These are phyloP conservation scores for Odontocerum albicorne DNA, from an alignment of 2,888 invertebrate species.

Conservation along the genomic window DNA sequence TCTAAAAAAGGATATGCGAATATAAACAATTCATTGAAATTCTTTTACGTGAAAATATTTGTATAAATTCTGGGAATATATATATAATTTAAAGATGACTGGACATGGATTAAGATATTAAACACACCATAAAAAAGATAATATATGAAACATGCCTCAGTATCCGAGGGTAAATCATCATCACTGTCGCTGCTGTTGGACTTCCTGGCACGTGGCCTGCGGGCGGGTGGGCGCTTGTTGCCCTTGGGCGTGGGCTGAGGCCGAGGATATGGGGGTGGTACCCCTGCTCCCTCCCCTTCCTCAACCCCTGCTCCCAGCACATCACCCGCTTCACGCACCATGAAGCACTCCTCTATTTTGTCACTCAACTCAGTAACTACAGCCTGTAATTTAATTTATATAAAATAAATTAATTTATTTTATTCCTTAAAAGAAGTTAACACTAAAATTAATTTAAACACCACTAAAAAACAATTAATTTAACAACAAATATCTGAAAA, in stretches of 20 bases:
- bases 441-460: too few relatives aligned
- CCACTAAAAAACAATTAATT: too few relatives aligned
- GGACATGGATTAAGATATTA: too few relatives aligned
- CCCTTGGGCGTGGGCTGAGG: not conserved
- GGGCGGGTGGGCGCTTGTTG: constrained; percentile 4
- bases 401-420: too few relatives aligned
- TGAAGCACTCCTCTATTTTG: constrained; percentile 65
- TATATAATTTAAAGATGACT: too few relatives aligned
- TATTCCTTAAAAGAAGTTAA: too few relatives aligned
- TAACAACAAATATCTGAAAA: too few relatives aligned
- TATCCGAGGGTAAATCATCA: constrained; percentile 40
- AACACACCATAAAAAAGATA: too few relatives aligned
- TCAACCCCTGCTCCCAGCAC: constrained; percentile 24
- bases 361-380: constrained; percentile 68
- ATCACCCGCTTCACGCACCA: constrained; percentile 48
- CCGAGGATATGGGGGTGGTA: constrained; percentile 29
- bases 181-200: constrained; percentile 41
- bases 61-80: too few relatives aligned
- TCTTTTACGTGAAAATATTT: too few relatives aligned
- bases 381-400: constrained; percentile 50
- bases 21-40: too few relatives aligned
- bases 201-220: constrained; percentile 42
- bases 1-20: too few relatives aligned
- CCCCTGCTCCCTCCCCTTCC: constrained; percentile 38
- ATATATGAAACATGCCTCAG: constrained; percentile 19